Evolutionary conservation across 1,140 invertebrate genomes (phyloP).

Genomic region (Euura lappo): DNA sequence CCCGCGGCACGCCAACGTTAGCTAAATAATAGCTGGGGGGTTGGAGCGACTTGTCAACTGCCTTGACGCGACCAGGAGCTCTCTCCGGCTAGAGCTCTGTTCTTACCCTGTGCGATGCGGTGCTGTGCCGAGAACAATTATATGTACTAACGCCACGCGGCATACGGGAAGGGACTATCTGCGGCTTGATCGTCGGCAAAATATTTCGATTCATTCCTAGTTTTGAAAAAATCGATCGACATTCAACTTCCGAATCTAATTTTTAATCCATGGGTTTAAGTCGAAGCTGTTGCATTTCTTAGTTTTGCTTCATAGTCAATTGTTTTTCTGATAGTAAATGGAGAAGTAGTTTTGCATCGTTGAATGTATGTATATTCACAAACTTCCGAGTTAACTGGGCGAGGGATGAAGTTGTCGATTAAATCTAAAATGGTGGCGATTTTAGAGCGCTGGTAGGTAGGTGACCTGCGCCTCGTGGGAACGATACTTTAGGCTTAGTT

Average conservation of each 20-base stretch:
- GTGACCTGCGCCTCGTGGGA: not conserved
- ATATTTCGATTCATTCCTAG: too few species aligned
- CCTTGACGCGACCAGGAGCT: not conserved
- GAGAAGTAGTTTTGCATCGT: too few species aligned
- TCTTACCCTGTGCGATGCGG: not conserved
- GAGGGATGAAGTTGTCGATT: not conserved
- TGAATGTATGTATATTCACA: too few species aligned
- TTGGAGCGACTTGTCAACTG: constrained; percentile 4
- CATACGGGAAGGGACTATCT: not conserved
- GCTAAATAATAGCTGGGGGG: constrained; percentile 6
- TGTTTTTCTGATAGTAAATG: too few species aligned
- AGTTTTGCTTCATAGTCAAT: too few species aligned
- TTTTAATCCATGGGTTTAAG: too few species aligned
- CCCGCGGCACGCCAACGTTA: not conserved
- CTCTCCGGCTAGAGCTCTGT: not conserved
- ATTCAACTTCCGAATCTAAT: too few species aligned
- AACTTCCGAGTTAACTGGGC: not conserved
- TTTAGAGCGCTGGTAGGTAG: not conserved
- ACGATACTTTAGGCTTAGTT: constrained; percentile 7
- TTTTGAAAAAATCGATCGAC: too few species aligned
- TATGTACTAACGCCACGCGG: not conserved
- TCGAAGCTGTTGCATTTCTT: too few species aligned
- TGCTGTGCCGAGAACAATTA: too few species aligned
- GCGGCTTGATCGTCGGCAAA: too few species aligned
- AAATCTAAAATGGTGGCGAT: constrained; percentile 2